A percentile compares a stretch with the other conserved stretches of the same genome.
These are phyloP conservation scores for Tinamus guttatus DNA, from an alignment of 2,113 vertebrate genomes.

Conservation along the genomic window DNA sequence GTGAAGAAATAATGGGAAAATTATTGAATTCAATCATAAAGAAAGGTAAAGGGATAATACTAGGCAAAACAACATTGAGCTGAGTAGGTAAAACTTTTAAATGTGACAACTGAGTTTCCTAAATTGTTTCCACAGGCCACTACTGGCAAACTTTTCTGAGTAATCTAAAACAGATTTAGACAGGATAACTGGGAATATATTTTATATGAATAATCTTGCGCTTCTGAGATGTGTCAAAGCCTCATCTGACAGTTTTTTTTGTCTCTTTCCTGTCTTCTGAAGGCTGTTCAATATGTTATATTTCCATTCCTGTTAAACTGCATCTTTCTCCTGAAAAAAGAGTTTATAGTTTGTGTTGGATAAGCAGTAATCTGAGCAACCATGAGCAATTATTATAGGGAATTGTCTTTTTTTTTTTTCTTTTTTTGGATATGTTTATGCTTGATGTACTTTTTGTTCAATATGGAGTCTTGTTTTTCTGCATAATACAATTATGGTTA, in stretches of 20 bases:
- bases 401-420: background rate
- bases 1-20: background rate
- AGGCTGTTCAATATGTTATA: background rate
- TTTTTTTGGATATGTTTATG: background rate
- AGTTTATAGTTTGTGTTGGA: background rate
- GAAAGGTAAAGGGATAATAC: background rate
- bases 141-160: background rate
- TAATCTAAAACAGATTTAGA: slow-evolving; percentile 15
- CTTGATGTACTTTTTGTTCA: background rate
- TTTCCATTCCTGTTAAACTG: background rate
- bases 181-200: background rate
- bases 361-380: background rate
- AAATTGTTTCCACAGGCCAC: slow-evolving; percentile 32
- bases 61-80: background rate
- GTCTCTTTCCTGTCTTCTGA: background rate
- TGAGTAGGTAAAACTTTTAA: background rate
- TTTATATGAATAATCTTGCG: background rate
- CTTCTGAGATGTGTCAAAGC: slow-evolving; percentile 1
- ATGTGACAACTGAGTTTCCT: background rate
- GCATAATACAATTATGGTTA: background rate
- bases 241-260: background rate
- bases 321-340: background rate
- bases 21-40: background rate
- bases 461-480: background rate
- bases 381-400: background rate